These are phyloP conservation scores for Strigamia transsilvanica DNA, from an alignment of 2,888 invertebrate species.

Conservation along the genomic window DNA sequence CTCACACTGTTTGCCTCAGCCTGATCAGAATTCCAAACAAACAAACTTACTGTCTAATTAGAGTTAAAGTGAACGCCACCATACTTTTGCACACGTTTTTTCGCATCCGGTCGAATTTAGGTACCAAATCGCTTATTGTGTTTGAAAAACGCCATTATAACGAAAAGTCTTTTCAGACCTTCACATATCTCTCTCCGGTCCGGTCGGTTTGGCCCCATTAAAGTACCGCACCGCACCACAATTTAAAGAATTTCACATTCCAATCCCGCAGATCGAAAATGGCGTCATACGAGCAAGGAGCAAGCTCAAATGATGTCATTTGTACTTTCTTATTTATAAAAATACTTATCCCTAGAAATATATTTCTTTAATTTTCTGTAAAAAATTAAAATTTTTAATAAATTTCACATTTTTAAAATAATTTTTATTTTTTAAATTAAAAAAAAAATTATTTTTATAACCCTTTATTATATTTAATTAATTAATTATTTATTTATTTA, in stretches of 20 bases:
- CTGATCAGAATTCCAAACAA: neutral
- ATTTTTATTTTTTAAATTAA: no score
- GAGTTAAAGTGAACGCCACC: slow-evolving; percentile 23
- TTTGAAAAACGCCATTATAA: neutral
- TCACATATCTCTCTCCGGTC: neutral
- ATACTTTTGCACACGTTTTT: neutral
- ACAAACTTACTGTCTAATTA: slow-evolving; percentile 51
- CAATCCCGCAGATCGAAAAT: neutral
- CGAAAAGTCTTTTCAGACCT: neutral
- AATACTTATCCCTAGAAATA: no score
- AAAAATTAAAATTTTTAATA: no score
- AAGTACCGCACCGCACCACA: neutral
- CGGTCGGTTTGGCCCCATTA: slow-evolving; percentile 15
- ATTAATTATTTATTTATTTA: no score
- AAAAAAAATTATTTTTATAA: no score
- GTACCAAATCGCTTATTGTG: neutral
- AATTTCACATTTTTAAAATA: no score
- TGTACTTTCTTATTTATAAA: neutral
- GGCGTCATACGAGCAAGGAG: neutral
- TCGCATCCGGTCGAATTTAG: neutral
- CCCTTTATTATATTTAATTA: no score
- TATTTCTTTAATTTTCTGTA: no score
- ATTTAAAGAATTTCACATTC: neutral
- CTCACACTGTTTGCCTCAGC: neutral
- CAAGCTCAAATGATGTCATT: neutral